Base-by-base conservation (phyloP, 2,888 invertebrate species). In the Belgica antarctica region DNA sequence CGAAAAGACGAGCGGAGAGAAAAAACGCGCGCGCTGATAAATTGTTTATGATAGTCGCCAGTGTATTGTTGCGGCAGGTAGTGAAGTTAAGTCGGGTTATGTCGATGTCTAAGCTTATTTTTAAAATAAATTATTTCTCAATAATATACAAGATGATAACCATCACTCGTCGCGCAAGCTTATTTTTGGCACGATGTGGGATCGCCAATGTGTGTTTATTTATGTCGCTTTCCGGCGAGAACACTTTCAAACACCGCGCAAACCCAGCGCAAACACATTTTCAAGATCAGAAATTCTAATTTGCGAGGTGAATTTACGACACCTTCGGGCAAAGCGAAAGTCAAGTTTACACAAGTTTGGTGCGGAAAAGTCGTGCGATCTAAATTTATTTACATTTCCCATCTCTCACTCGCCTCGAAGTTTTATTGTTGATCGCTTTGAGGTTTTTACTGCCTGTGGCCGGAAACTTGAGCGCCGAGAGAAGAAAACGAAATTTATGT, bases 301-400 rank as follows among this genome's bases (percentile, higher is more conserved):
- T n/a, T 10, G 59, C 25, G 25, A 27, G 59, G 59, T n/a, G 59
- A 59, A n/a, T 59, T 59, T 59, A 59, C 27, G 59, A 59, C 25
- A 27, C 27, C 25, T 59, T 25, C 12, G 27, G 27, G 59, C 22
- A 27, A 41, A 59, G 7, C 2, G 59, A 59, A 59, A 59, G 59
- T 59, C 59, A 59, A 59, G 59, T 59, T 59, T 59, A 59, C 59
- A 5, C 2, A 59, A 2, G 15, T 24, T 7, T 25, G 27, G 41
- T 25, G 59, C 25, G 27, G 52, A 52, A 52, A 52, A 52, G 7
- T 31, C 34, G 5, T 31, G 34, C 34, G 34, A 52, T 7, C 52
- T 52, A 52, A 52, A 52, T 52, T 52, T 52, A 52, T 52, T 52
- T 52, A 52, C 52, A 52, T 52, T 52, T 52, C 52, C 52, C 52